phyloP scores from a whole-genome alignment of 2,888 invertebrate species.

The Andricus quercusramuli region DNA sequence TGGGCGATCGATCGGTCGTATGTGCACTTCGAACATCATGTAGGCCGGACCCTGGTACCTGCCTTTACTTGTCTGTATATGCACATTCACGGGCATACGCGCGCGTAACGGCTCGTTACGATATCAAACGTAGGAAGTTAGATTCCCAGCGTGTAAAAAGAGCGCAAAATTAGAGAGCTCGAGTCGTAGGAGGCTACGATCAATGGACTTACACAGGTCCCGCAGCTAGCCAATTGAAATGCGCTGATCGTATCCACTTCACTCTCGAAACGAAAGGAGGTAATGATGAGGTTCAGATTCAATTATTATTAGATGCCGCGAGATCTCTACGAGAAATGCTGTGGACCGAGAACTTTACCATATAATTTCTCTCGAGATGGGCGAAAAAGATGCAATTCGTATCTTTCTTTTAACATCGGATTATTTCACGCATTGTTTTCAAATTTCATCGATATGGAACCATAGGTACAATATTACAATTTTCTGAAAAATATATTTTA shows the following conservation, averaged over 20 bases:
- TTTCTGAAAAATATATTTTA: no score
- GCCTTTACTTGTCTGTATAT: neutral
- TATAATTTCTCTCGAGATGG: neutral
- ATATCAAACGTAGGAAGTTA: constrained; percentile 1
- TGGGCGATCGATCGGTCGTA: constrained; percentile 55
- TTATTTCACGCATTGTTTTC: no score
- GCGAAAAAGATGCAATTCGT: neutral
- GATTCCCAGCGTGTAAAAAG: neutral
- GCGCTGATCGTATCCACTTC: neutral
- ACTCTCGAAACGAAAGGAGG: constrained; percentile 9
- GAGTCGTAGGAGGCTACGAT: neutral
- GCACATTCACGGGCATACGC: constrained; percentile 13
- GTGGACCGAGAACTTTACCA: neutral
- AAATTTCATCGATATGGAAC: no score
- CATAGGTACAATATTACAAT: no score
- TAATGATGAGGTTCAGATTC: neutral
- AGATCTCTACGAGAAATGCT: neutral
- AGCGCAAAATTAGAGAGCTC: neutral
- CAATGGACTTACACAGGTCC: neutral
- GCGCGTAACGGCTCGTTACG: constrained; percentile 20
- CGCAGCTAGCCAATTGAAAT: neutral
- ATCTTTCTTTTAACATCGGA: neutral
- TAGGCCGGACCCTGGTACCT: constrained; percentile 21
- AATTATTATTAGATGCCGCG: neutral
- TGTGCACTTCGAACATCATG: constrained; percentile 33